A percentile compares a stretch with the other conserved stretches of the same genome.
Conservation (phyloP, 2,113 vertebrate genomes). For the Thamnophis sirtalis region DNA sequence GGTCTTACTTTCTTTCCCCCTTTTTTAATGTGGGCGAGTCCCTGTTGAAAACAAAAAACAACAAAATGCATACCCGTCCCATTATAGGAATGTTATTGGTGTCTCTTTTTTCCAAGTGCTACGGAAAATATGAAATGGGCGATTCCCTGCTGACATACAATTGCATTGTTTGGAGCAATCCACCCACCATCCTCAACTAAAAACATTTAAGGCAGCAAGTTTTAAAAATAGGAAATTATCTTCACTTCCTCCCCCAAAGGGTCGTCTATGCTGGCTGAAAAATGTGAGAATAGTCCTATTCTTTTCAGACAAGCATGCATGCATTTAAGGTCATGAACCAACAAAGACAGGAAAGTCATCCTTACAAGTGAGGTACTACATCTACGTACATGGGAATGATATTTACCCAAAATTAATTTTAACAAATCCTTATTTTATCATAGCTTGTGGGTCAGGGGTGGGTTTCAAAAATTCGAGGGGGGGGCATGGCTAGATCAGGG, state of each 20-base stretch:
- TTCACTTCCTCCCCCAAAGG: neutral
- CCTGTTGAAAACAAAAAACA: neutral
- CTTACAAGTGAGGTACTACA: neutral
- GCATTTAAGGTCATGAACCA: neutral
- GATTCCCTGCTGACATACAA: accelerated
- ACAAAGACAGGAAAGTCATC: neutral
- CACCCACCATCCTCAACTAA: neutral
- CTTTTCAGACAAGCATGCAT: neutral
- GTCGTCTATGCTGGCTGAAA: neutral
- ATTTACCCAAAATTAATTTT: neutral
- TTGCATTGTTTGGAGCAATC: neutral
- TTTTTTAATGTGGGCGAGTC: neutral
- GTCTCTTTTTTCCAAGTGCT: neutral
- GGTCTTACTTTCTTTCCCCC: neutral
- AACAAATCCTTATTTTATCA: neutral
- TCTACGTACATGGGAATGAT: neutral
- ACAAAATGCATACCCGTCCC: neutral
- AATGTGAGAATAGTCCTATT: neutral
- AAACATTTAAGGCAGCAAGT: neutral
- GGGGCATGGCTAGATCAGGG: no score
- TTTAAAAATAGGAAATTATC: neutral
- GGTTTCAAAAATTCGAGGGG: no score
- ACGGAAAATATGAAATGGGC: slow-evolving; percentile 11
- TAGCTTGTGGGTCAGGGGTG: neutral
- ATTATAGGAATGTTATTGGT: neutral